phyloP scores from a whole-genome alignment of 2,888 invertebrate genomes.

The Homarus gammarus region DNA sequence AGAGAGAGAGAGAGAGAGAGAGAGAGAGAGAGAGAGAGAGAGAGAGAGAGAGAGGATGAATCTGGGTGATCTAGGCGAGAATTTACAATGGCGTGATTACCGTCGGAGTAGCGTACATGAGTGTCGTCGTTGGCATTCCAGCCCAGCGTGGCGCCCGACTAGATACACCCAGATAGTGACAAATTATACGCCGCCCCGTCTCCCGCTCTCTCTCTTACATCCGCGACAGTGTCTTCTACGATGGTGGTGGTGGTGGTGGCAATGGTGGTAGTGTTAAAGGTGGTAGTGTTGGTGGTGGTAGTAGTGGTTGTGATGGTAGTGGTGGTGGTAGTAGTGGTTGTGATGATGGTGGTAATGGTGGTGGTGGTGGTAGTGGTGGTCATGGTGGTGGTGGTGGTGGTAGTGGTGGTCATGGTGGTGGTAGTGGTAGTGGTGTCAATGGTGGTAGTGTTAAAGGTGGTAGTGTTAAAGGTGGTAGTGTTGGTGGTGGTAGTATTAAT shows the following conservation, averaged over 20 bases:
- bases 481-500: background rate
- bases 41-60: background rate
- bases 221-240: background rate
- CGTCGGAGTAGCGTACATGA: slow-evolving; percentile 48
- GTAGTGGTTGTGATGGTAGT: background rate
- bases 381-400: background rate
- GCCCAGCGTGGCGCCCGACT: slow-evolving; percentile 45
- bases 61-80: slow-evolving; percentile 35
- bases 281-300: background rate
- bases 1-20: slow-evolving; percentile 18
- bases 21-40: background rate
- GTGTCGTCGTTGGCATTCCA: slow-evolving; percentile 55
- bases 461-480: background rate
- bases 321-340: background rate
- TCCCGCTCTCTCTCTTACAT: background rate
- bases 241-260: background rate
- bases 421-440: background rate
- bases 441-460: background rate
- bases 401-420: background rate
- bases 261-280: background rate
- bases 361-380: background rate
- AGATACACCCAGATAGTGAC: slow-evolving; percentile 60
- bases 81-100: slow-evolving; percentile 44
- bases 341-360: background rate
- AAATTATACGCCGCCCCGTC: slow-evolving; percentile 49